A percentile compares a stretch with the other conserved stretches of the same genome.
phyloP scores from a whole-genome alignment of 2,888 invertebrate species.

The Mayetiola destructor region DNA sequence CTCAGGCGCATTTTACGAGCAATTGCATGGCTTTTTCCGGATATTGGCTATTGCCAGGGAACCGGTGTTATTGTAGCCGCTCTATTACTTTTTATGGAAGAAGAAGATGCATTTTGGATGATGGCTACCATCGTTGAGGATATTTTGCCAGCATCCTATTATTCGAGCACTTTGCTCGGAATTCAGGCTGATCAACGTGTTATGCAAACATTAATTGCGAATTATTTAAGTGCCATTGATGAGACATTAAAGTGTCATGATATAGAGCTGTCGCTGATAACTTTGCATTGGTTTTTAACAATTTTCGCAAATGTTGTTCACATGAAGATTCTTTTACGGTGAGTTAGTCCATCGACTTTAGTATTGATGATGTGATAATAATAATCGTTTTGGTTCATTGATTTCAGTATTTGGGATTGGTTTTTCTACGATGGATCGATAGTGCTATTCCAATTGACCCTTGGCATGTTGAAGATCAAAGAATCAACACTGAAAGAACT shows the following conservation, averaged over 20 bases:
- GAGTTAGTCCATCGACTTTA: neutral
- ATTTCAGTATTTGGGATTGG: constrained; percentile 82
- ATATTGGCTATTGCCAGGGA: constrained; percentile 50
- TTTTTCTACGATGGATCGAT: constrained; percentile 94
- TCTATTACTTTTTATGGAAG: constrained; percentile 82
- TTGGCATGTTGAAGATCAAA: constrained; percentile 86
- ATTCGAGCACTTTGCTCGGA: constrained; percentile 81
- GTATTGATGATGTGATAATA: too few species aligned
- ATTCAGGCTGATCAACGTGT: constrained; percentile 94
- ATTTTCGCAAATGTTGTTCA: constrained; percentile 93
- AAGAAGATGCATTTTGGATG: constrained; percentile 98
- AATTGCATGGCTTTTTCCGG: constrained; percentile 88
- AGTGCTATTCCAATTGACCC: constrained; percentile 82
- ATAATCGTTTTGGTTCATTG: neutral
- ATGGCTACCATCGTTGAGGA: constrained; percentile 99
- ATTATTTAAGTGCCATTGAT: constrained; percentile 79
- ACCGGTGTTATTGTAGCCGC: constrained; percentile 69
- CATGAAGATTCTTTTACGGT: constrained; percentile 66
- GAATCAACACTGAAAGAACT: constrained; percentile 67
- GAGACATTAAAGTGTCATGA: constrained; percentile 86
- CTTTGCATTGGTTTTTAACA: constrained; percentile 95
- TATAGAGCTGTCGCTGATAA: constrained; percentile 87
- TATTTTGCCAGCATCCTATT: constrained; percentile 91
- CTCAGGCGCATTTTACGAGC: constrained; percentile 78
- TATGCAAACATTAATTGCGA: constrained; percentile 77